A percentile compares a stretch with the other conserved stretches of the same genome.
Conservation (phyloP, 2,113 vertebrate species). For the Pollimyrus isidori region DNA sequence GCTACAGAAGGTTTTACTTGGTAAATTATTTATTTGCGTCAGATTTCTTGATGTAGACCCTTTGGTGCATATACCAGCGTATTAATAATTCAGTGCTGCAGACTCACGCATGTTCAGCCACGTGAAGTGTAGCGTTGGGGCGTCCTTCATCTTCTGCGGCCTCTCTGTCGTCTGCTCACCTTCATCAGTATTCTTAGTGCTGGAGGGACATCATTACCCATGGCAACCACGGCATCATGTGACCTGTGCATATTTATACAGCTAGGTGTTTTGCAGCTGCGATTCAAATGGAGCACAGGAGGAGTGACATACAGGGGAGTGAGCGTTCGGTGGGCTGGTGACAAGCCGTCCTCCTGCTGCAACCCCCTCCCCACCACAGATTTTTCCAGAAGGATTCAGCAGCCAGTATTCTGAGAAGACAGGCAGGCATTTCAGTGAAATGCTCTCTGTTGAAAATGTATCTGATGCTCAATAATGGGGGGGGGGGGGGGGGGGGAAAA, state of each 20-base stretch:
- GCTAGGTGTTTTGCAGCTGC: background rate
- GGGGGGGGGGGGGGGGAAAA: no score
- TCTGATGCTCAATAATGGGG: background rate
- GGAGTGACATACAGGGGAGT: background rate
- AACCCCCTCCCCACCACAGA: background rate
- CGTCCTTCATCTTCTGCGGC: background rate
- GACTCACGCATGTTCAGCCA: background rate
- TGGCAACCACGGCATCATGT: background rate
- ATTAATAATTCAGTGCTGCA: conserved; percentile 10
- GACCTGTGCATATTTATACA: background rate
- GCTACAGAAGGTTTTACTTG: background rate
- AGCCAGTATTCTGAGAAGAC: background rate
- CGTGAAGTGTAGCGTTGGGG: background rate
- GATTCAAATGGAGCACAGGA: background rate
- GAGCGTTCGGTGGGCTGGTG: background rate
- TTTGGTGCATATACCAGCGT: background rate
- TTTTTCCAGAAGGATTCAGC: background rate
- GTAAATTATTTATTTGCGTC: conserved; percentile 19
- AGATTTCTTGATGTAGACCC: background rate
- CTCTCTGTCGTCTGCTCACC: background rate
- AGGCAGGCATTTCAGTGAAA: background rate
- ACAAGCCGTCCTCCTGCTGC: background rate
- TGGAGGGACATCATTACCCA: background rate
- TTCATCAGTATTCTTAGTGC: background rate
- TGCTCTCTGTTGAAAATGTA: background rate